Conservation (phyloP, 2,113 vertebrate species). For the Actenoides hombroni region DNA sequence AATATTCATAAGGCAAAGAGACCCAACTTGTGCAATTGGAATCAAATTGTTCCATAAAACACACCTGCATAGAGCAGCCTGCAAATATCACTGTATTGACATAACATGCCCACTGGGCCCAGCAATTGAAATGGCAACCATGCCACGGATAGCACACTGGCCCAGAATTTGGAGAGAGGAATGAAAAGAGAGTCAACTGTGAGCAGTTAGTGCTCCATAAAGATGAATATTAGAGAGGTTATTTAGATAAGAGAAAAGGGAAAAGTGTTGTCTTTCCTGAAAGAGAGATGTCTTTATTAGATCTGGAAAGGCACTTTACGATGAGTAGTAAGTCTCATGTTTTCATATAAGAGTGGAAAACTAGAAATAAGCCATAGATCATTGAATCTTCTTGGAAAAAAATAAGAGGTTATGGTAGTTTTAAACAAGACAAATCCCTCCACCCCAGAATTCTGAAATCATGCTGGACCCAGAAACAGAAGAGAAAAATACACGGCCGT, state of each 20-base stretch:
- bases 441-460: not conserved
- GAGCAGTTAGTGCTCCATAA: not conserved
- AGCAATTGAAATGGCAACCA: constrained; percentile 22
- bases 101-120: constrained; percentile 1
- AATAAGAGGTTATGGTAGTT: not conserved
- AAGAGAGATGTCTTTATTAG: not conserved
- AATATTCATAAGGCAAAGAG: constrained; percentile 3
- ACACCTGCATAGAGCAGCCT: not conserved
- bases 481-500: not conserved
- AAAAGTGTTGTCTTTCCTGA: not conserved
- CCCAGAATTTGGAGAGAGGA: not conserved
- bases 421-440: not conserved
- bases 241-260: not conserved
- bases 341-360: not conserved
- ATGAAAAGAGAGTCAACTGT: not conserved
- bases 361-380: not conserved
- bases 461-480: not conserved
- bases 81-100: constrained; percentile 46
- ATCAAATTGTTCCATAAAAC: constrained; percentile 21
- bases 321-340: not conserved
- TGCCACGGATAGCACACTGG: not conserved
- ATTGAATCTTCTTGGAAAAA: not conserved
- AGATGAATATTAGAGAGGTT: not conserved
- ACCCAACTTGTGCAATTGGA: not conserved
- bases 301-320: not conserved